These are phyloP conservation scores for Drosophila repleta DNA, from an alignment of 1,140 invertebrate genomes.

Conservation along the genomic window DNA sequence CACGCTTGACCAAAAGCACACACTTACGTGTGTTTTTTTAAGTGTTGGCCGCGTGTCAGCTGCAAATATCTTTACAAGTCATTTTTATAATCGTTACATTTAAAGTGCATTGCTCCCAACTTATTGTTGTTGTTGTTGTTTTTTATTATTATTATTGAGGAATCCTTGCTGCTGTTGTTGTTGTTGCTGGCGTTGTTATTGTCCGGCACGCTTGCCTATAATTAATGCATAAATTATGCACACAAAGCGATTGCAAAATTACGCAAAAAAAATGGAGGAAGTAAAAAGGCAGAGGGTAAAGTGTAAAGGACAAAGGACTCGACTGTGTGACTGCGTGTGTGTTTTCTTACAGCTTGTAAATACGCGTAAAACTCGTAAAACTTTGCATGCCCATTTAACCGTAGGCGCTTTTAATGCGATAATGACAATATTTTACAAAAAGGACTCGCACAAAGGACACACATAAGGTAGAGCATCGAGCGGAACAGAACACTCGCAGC, in stretches of 20 bases:
- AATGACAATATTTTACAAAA: conserved; percentile 61
- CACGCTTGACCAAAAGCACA: background rate
- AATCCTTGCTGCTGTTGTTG: conserved; percentile 15
- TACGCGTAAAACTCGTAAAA: conserved; percentile 45
- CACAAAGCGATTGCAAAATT: conserved; percentile 42
- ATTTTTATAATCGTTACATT: conserved; percentile 43
- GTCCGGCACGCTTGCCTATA: conserved; percentile 44
- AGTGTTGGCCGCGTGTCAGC: conserved; percentile 29
- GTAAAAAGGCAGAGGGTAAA: background rate
- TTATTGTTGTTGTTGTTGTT: conserved; percentile 15
- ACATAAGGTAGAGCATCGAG: background rate
- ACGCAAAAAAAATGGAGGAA: background rate
- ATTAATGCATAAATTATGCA: conserved; percentile 68
- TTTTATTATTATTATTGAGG: conserved; percentile 8
- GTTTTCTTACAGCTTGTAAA: conserved; percentile 47
- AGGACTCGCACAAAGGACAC: conserved; percentile 5
- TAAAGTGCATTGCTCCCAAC: conserved; percentile 49
- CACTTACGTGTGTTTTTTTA: conserved; percentile 20
- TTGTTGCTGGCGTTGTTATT: conserved; percentile 19
- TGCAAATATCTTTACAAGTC: conserved; percentile 44
- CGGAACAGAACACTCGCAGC: background rate
- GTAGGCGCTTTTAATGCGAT: conserved; percentile 58
- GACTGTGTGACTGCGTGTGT: background rate
- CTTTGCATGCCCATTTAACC: conserved; percentile 60
- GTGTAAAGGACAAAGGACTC: conserved; percentile 10